Conservation (phyloP, 2,888 invertebrate species). For the Villa cingulata region DNA sequence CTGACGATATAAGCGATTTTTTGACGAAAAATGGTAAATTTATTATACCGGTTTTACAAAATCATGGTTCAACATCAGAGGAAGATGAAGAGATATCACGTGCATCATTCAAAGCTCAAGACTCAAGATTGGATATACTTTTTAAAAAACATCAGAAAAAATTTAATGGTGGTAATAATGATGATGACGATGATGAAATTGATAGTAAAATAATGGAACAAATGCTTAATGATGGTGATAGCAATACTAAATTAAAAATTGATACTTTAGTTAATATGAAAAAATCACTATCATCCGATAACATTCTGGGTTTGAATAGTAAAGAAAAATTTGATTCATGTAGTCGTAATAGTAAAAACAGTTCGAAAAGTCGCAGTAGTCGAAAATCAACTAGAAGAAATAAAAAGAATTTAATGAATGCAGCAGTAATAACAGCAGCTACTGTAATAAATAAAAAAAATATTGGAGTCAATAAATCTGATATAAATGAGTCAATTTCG, state of each 20-base stretch:
- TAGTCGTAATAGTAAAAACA: constrained; percentile 21
- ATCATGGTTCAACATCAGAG: constrained; percentile 34
- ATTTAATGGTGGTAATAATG: too few species aligned
- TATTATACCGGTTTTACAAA: constrained; percentile 33
- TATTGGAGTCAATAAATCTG: constrained; percentile 21
- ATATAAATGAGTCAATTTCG: constrained; percentile 24
- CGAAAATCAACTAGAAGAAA: constrained; percentile 26
- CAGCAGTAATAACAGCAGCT: constrained; percentile 14
- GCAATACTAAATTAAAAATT: constrained; percentile 15
- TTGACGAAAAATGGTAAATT: constrained; percentile 29
- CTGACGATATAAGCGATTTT: constrained; percentile 29
- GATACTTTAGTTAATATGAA: constrained; percentile 23
- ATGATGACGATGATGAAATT: constrained; percentile 21
- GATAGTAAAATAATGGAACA: constrained; percentile 19
- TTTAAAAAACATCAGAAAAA: constrained; percentile 22
- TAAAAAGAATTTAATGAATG: constrained; percentile 8
- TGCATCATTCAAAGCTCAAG: constrained; percentile 33
- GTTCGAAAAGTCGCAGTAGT: constrained; percentile 28
- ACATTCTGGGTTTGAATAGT: constrained; percentile 21
- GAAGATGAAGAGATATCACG: constrained; percentile 34
- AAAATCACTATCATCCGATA: constrained; percentile 17
- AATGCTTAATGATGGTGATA: constrained; percentile 17
- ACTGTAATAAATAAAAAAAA: constrained; percentile 15
- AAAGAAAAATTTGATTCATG: constrained; percentile 15
- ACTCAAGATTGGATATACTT: constrained; percentile 33